Conservation (phyloP, 2,888 invertebrate species). For the Invenusta paracnida region DNA sequence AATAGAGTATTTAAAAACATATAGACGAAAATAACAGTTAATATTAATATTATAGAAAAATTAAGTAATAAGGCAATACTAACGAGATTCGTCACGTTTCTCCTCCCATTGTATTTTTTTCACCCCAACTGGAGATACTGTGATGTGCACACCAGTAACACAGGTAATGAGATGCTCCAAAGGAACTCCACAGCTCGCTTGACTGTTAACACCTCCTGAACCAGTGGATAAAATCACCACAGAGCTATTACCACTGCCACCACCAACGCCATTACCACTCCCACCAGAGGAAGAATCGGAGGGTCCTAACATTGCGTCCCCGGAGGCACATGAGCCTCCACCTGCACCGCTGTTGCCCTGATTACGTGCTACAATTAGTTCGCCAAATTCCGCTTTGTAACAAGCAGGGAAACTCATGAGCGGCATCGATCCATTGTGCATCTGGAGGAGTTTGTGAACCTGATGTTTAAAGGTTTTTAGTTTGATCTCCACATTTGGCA, state of each 20-base stretch:
- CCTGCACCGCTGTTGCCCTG: background rate
- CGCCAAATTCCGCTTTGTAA: slow-evolving; percentile 72
- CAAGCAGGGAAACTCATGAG: slow-evolving; percentile 76
- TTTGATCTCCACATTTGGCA: slow-evolving; percentile 66
- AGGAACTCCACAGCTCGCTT: slow-evolving; percentile 69
- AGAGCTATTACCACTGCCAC: background rate
- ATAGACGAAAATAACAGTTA: too few relatives aligned
- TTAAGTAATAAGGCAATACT: too few relatives aligned
- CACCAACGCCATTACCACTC: background rate
- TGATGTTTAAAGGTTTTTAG: slow-evolving; percentile 68
- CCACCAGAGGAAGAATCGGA: background rate
- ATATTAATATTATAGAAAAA: too few relatives aligned
- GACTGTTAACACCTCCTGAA: background rate
- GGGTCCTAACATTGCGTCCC: background rate
- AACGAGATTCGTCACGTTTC: slow-evolving; percentile 49
- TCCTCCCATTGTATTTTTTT: slow-evolving; percentile 64
- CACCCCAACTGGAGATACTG: slow-evolving; percentile 63
- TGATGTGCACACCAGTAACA: slow-evolving; percentile 69
- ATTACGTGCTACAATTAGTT: slow-evolving; percentile 56
- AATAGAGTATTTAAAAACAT: too few relatives aligned
- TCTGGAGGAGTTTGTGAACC: slow-evolving; percentile 68
- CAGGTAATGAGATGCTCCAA: slow-evolving; percentile 83
- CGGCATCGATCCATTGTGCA: slow-evolving; percentile 74
- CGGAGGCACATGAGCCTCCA: background rate
- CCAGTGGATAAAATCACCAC: background rate